Percentiles rank a stretch among this genome's conserved stretches.
These are phyloP conservation scores for Periophthalmodon schlosseri DNA, from an alignment of 2,113 vertebrate species.

Conservation along the genomic window DNA sequence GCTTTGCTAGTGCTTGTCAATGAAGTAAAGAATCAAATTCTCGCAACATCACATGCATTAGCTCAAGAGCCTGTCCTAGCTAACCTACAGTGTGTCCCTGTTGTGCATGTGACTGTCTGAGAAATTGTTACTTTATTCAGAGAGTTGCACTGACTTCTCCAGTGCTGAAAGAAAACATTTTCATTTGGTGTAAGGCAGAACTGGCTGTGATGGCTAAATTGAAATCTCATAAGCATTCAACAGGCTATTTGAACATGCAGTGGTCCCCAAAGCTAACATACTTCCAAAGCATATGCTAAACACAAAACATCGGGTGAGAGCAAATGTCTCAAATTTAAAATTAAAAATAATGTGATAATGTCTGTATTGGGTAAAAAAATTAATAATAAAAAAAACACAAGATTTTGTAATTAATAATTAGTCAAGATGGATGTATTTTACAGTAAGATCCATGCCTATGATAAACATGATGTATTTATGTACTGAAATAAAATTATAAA, in stretches of 20 bases:
- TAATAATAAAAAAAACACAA: no score
- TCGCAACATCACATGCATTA: constrained; percentile 68
- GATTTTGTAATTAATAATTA: no score
- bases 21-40: constrained; percentile 69
- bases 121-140: constrained; percentile 68
- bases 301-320: neutral
- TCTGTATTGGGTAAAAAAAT: no score
- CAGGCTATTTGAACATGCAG: constrained; percentile 31
- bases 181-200: neutral
- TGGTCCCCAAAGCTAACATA: neutral
- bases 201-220: neutral
- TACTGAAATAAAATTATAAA: neutral
- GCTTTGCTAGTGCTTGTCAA: constrained; percentile 50
- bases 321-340: no score
- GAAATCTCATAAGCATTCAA: constrained; percentile 20
- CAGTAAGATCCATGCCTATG: no score
- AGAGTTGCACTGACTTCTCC: constrained; percentile 53
- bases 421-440: no score
- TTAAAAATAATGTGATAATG: neutral
- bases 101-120: constrained; percentile 63
- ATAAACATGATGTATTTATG: no score
- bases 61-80: constrained; percentile 16
- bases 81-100: neutral
- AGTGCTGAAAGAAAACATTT: constrained; percentile 16
- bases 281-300: neutral